A percentile compares a stretch with the other conserved stretches of the same genome.
Conservation (phyloP, 1,140 invertebrate species). For the Drosophila melanica region DNA sequence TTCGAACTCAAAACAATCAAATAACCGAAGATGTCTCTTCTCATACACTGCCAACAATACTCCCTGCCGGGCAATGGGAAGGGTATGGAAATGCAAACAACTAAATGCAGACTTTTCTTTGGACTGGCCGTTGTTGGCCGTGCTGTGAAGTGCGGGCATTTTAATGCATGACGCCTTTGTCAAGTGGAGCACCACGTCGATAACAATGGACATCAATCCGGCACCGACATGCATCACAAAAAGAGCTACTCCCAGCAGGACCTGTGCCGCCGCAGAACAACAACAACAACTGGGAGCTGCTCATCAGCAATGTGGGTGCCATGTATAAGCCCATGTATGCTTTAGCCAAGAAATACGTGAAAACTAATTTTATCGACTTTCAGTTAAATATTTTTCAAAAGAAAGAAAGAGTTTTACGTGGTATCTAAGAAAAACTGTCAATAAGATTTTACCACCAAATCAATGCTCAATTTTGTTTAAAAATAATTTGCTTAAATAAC, state of each 20-base stretch:
- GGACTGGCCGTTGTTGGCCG: conserved; percentile 64
- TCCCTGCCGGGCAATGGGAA: too few relatives aligned
- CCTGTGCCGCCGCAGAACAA: conserved; percentile 86
- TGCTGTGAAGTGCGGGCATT: conserved; percentile 54
- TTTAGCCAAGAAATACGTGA: neutral
- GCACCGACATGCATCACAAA: conserved; percentile 70
- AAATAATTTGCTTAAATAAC: too few relatives aligned
- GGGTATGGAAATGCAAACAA: neutral
- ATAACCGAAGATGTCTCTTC: too few relatives aligned
- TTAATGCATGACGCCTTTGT: conserved; percentile 71
- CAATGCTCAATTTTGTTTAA: too few relatives aligned
- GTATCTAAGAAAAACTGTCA: too few relatives aligned
- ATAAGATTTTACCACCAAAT: too few relatives aligned
- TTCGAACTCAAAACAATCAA: too few relatives aligned
- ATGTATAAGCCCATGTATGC: conserved; percentile 85
- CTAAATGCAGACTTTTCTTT: conserved; percentile 61
- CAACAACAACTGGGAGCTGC: conserved; percentile 62
- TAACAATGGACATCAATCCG: conserved; percentile 74
- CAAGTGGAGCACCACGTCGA: conserved; percentile 73
- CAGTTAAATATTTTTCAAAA: too few relatives aligned
- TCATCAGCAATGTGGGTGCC: conserved; percentile 86
- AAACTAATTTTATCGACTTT: too few relatives aligned
- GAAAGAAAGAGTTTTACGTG: too few relatives aligned
- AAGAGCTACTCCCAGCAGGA: conserved; percentile 84
- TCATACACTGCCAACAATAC: too few relatives aligned